phyloP scores from a whole-genome alignment of 2,113 vertebrate species.

The Dasyprocta punctata region DNA sequence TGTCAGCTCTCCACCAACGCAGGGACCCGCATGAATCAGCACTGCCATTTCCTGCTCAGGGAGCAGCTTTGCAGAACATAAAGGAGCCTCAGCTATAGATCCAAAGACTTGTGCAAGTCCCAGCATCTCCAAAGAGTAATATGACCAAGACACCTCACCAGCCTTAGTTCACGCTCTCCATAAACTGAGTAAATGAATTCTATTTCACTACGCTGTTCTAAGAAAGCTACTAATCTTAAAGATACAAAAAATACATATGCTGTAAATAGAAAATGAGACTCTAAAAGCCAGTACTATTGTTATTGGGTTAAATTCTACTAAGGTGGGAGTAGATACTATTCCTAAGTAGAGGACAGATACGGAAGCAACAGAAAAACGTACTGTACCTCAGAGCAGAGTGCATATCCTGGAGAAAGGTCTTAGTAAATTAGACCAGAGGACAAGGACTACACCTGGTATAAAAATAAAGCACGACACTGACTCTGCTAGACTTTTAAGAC shows the following conservation, averaged over 20 bases:
- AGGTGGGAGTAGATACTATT: neutral
- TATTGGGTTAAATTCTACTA: neutral
- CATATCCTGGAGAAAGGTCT: neutral
- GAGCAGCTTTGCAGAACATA: neutral
- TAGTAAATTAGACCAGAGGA: neutral
- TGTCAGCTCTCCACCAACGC: neutral
- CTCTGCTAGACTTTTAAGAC: neutral
- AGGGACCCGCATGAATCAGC: neutral
- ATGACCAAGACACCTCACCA: neutral
- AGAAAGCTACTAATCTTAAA: neutral
- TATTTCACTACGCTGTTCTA: neutral
- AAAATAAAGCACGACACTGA: neutral
- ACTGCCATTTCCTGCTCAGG: neutral
- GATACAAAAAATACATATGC: neutral
- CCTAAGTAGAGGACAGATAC: neutral
- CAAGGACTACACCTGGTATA: neutral
- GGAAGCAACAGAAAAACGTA: neutral
- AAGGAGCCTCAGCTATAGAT: neutral
- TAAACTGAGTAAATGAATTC: neutral
- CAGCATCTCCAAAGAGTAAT: neutral
- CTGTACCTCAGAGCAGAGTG: neutral
- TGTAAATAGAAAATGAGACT: neutral
- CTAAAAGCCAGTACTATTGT: neutral
- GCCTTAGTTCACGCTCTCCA: neutral
- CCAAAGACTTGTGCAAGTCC: neutral